A percentile compares a stretch with the other conserved stretches of the same genome.
These are phyloP conservation scores for Pyxicephalus adspersus DNA, from an alignment of 2,113 vertebrate genomes.

Conservation along the genomic window DNA sequence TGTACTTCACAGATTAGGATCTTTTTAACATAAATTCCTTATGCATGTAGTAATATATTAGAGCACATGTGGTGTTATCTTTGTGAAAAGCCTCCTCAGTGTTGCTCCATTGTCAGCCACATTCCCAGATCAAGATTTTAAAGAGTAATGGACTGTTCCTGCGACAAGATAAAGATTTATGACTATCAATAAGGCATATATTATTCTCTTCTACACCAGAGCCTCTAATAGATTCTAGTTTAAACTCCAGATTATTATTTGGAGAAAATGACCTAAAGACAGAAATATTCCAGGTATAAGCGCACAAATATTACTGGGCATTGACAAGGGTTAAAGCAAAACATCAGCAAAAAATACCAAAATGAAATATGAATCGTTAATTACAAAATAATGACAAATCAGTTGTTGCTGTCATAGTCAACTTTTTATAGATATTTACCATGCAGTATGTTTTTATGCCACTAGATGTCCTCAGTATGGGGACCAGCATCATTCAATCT, in stretches of 20 bases:
- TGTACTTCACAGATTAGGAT: too few species aligned
- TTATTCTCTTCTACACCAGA: conserved; percentile 21
- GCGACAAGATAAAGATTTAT: conserved; percentile 39
- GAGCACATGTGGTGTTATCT: neutral
- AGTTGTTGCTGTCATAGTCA: too few species aligned
- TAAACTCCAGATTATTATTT: conserved; percentile 47
- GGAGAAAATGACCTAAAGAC: conserved; percentile 37
- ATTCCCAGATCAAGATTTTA: conserved; percentile 10
- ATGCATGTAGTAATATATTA: neutral
- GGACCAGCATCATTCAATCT: too few species aligned
- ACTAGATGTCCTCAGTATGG: too few species aligned
- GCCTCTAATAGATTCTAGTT: conserved; percentile 29
- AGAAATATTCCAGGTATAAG: conserved; percentile 31
- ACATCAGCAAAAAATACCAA: too few species aligned
- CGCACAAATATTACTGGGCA: conserved; percentile 18
- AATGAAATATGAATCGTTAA: too few species aligned
- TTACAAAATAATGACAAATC: too few species aligned
- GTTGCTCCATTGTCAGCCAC: neutral
- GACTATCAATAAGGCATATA: conserved; percentile 45
- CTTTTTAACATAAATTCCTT: neutral
- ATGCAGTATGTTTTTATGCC: too few species aligned
- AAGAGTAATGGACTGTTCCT: conserved; percentile 28
- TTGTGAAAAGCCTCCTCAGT: neutral
- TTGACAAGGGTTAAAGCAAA: conserved; percentile 9
- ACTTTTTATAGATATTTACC: too few species aligned